A percentile compares a stretch with the other conserved stretches of the same genome.
phyloP scores from a whole-genome alignment of 2,888 invertebrate genomes.

The Leuctra nigra region DNA sequence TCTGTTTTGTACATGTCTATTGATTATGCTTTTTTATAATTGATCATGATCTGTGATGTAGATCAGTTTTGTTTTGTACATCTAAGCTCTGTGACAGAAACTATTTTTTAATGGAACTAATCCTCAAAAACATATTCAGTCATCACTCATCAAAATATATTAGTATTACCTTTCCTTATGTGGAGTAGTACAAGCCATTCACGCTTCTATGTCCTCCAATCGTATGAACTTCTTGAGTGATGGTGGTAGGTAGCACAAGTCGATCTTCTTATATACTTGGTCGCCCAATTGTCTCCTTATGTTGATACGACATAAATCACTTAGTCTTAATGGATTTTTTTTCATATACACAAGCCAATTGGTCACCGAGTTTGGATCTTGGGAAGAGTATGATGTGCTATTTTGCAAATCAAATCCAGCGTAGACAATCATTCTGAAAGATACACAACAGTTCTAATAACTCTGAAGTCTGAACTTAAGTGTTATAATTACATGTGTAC shows the following conservation, averaged over 20 bases:
- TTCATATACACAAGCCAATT: slow-evolving; percentile 43
- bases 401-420: slow-evolving; percentile 38
- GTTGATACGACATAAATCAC: slow-evolving; percentile 51
- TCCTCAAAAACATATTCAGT: too few relatives aligned
- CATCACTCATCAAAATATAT: too few relatives aligned
- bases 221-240: slow-evolving; percentile 50
- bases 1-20: too few relatives aligned
- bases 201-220: slow-evolving; percentile 44
- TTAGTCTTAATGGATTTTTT: slow-evolving; percentile 46
- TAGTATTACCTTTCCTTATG: too few relatives aligned
- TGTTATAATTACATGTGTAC: not conserved
- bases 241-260: slow-evolving; percentile 48
- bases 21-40: too few relatives aligned
- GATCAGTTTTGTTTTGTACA: too few relatives aligned
- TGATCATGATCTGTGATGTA: too few relatives aligned
- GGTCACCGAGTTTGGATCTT: slow-evolving; percentile 36
- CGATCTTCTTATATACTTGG: slow-evolving; percentile 40
- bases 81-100: too few relatives aligned
- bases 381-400: slow-evolving; percentile 18
- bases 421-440: slow-evolving; percentile 38
- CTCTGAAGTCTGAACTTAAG: not conserved
- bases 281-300: slow-evolving; percentile 44
- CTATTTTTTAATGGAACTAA: too few relatives aligned
- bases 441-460: too few relatives aligned
- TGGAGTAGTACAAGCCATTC: slow-evolving; percentile 2